phyloP scores from a whole-genome alignment of 2,888 invertebrate species.

The Drosophila melanocephala region DNA sequence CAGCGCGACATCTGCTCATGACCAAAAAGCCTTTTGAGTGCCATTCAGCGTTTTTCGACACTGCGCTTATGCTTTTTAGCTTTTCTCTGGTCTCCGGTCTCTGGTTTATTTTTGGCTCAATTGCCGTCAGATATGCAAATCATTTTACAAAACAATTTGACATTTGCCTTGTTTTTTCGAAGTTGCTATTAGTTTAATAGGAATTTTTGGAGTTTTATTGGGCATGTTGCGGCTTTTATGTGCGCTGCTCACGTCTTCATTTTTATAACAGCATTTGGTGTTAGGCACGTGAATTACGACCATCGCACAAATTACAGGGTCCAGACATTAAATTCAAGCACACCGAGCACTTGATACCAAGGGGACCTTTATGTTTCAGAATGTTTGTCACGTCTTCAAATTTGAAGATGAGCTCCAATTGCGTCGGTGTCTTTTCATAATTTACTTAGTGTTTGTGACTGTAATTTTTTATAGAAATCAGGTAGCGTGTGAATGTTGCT shows the following conservation, averaged over 20 bases:
- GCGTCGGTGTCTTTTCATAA: slow-evolving; percentile 30
- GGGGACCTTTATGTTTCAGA: slow-evolving; percentile 39
- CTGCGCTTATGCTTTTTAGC: slow-evolving; percentile 30
- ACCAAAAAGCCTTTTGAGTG: slow-evolving; percentile 46
- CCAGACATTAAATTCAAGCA: background rate
- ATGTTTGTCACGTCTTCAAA: slow-evolving; percentile 36
- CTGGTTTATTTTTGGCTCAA: slow-evolving; percentile 28
- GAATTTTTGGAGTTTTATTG: slow-evolving; percentile 42
- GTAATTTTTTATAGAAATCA: slow-evolving; percentile 27
- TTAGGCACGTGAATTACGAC: slow-evolving; percentile 67
- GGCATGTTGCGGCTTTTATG: slow-evolving; percentile 32
- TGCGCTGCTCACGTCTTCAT: slow-evolving; percentile 58
- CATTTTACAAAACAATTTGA: slow-evolving; percentile 10
- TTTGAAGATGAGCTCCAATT: slow-evolving; percentile 49
- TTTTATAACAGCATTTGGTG: slow-evolving; percentile 39
- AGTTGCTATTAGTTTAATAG: slow-evolving; percentile 50
- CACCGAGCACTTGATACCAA: slow-evolving; percentile 46
- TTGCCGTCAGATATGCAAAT: slow-evolving; percentile 14
- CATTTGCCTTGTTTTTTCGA: slow-evolving; percentile 1
- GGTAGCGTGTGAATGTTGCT: slow-evolving; percentile 36
- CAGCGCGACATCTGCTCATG: slow-evolving; percentile 28
- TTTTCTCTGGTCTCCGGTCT: slow-evolving; percentile 8
- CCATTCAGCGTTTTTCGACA: slow-evolving; percentile 37
- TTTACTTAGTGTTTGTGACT: slow-evolving; percentile 27
- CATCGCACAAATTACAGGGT: slow-evolving; percentile 43